Conservation (phyloP, 2,113 vertebrate species). For the Hystrix cristata region DNA sequence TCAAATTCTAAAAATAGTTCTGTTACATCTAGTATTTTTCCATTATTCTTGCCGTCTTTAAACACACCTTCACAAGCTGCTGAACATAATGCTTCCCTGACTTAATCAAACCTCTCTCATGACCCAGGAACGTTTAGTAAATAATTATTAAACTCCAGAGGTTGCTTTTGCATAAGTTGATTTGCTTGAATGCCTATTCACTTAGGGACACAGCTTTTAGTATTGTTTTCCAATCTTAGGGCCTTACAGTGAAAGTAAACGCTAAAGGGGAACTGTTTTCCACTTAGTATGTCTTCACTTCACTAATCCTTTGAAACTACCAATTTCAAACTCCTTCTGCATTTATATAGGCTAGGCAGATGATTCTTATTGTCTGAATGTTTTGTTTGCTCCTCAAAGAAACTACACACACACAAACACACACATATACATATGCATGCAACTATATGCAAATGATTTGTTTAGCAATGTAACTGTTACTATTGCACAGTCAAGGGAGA, state of each 20-base stretch:
- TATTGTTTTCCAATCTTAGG: constrained; percentile 80
- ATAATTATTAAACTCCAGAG: constrained; percentile 91
- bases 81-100: constrained; percentile 91
- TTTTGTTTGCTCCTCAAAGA: neutral
- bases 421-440: neutral
- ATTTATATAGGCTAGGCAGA: neutral
- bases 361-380: constrained; percentile 26
- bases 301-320: constrained; percentile 38
- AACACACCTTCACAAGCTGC: constrained; percentile 87
- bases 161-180: constrained; percentile 87
- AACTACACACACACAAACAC: neutral
- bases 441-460: constrained; percentile 47
- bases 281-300: constrained; percentile 27
- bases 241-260: constrained; percentile 77
- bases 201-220: constrained; percentile 79
- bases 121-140: constrained; percentile 89
- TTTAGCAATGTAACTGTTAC: constrained; percentile 41
- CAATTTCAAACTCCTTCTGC: constrained; percentile 57
- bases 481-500: neutral
- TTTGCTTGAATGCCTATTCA: constrained; percentile 89
- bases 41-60: constrained; percentile 85
- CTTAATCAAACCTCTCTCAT: constrained; percentile 90
- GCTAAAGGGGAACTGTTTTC: neutral
- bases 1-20: constrained; percentile 77
- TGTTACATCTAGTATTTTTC: constrained; percentile 89